phyloP scores from a whole-genome alignment of 2,113 vertebrate species.

The Thermophis baileyi region DNA sequence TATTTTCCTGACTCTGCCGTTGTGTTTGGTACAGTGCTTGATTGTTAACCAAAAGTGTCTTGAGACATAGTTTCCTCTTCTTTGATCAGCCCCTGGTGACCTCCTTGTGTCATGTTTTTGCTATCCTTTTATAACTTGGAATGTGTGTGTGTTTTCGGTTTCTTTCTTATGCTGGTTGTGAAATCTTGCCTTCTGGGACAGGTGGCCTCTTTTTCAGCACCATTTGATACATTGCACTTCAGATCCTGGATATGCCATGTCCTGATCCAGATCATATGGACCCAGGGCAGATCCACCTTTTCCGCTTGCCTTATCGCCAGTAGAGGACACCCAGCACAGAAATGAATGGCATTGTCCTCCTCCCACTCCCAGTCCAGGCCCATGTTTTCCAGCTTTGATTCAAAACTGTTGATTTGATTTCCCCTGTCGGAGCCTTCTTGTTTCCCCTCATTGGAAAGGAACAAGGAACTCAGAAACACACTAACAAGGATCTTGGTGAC shows the following conservation, averaged over 20 bases:
- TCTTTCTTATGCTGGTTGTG: background rate
- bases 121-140: background rate
- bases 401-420: no score
- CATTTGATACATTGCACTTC: background rate
- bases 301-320: background rate
- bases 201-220: background rate
- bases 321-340: background rate
- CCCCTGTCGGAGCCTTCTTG: no score
- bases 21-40: background rate
- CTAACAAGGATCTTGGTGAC: no score
- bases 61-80: accelerated
- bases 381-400: background rate
- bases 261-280: background rate
- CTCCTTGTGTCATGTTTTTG: background rate
- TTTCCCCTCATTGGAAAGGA: no score
- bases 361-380: background rate
- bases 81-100: background rate
- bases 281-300: background rate
- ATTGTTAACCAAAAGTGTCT: background rate
- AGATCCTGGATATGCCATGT: background rate
- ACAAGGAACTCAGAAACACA: no score
- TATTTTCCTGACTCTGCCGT: background rate
- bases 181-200: background rate
- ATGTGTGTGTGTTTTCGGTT: background rate
- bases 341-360: background rate